Evolutionary conservation across 2,888 invertebrate genomes (phyloP), one percentile per base, ranked within the genome.

Genomic region (Hypercompe scribonia): DNA sequence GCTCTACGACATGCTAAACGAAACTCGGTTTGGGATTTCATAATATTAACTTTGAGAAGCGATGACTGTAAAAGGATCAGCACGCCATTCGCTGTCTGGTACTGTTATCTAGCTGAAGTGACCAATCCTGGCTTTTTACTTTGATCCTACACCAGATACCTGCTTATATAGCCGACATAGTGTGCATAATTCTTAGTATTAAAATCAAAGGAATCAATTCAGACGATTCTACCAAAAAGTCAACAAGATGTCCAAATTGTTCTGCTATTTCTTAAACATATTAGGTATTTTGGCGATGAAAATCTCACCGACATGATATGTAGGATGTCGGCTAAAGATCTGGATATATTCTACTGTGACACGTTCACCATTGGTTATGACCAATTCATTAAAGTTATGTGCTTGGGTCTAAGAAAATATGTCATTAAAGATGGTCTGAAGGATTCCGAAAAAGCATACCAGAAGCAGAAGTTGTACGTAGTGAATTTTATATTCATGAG

Each of bases 101-200:
- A 87, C 61, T 78, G 81, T 31, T 86, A 76, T 42, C 65, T 75
- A 1, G 28, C 77, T 0, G 81, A 77, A 68, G 81, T 84, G 0
- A 73, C 73, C 2, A 78, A 82, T 36, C 74, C 74, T n/a, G 77
- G 63, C n/a, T 86, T 0, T 64, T 83, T 5, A 84, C 79, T 3
- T 87, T 84, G 82, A 36, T 87, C 3, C 34, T 86, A 1, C 87
- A 87, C 11, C 86, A 78, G 71, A 86, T 87, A 28, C 87, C 87
- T 0, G 87, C 63, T 1, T 87, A 4, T 39, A 82, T n/a, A 83
- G 86, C 7, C 78, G 66, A 10, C 28, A 70, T 0, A 78, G 83
- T 50, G 0, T 78, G 24, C 34, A 33, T 10, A 10, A 11, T 86
- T 24, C 36, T 83, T 8, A 76, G 84, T 1, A 84, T 73, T 15